These are phyloP conservation scores for Ctena decussata DNA, from an alignment of 2,888 invertebrate species.

Conservation along the genomic window DNA sequence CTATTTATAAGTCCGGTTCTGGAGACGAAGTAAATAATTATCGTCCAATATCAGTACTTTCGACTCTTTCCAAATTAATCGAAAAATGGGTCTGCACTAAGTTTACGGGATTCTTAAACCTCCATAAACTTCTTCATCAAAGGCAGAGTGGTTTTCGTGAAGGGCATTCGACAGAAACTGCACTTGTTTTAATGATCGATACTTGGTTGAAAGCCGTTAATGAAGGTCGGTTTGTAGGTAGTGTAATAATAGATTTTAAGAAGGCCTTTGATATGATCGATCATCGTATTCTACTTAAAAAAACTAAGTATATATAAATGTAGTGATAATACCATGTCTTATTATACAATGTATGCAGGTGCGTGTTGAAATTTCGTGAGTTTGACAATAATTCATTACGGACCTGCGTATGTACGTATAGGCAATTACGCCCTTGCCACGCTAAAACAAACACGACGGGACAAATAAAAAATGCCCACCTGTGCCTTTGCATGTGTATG, in stretches of 20 bases:
- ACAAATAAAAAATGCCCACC: too few species aligned
- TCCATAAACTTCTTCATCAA: background rate
- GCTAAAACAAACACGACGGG: too few species aligned
- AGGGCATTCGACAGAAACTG: background rate
- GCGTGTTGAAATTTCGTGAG: too few species aligned
- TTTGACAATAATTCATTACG: too few species aligned
- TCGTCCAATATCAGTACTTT: background rate
- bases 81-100: background rate
- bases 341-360: too few species aligned
- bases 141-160: background rate
- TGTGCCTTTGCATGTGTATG: too few species aligned
- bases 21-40: background rate
- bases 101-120: background rate
- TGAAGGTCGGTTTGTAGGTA: background rate
- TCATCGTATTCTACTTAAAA: background rate
- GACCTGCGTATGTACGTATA: background rate
- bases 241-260: background rate
- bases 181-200: background rate
- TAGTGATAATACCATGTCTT: background rate
- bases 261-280: background rate
- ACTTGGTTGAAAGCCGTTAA: background rate
- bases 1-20: background rate
- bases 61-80: background rate
- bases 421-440: too few species aligned
- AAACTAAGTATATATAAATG: background rate